Base-by-base conservation (phyloP, 2,113 vertebrate species). In the Aramus guarauna region DNA sequence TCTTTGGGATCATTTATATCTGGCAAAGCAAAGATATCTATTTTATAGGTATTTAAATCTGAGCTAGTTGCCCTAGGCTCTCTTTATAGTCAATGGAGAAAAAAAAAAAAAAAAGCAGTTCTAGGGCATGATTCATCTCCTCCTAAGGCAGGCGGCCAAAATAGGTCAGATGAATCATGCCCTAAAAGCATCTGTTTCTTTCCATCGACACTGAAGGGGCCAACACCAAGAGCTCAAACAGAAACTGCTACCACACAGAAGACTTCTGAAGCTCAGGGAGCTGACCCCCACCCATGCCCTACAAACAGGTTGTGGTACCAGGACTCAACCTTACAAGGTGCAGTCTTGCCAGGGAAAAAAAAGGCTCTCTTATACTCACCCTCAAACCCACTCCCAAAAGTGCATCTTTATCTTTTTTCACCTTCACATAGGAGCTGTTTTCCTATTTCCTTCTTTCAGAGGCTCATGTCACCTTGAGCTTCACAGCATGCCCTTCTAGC, bases 101-200 rank as follows among this genome's bases (percentile, higher is more conserved):
- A 91, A 77, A 88, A 69, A 92, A 94, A 72, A 23, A 91, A 77
- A 88, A 69, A 92, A 94, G 53, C 69, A 68, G 53, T 90, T 94
- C 84, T 75, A 90, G 81, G 85, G 36, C 76, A 88, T 93, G 93
- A 97, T 95, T 97, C 93, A 96, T 88, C 81, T 87, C 30, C 66
- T 82, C 86, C 84, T 93, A 71, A 95, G 86, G 86, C 86, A 95
- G n/a, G 18, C 81, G 27, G 85, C 96, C 56, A 92, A 96, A 96
- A 91, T 27, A 95, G 86, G 95, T 84, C 86, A 95, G 74, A 90
- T 96, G 94, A 97, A 91, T 96, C 96, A 96, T 72, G 27, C 53
- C 87, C 80, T 75, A 88, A 96, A 93, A 95, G 56, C 73, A 73
- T 90, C 77, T 79, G n/a, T 82, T 96, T 96, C 93, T 93, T 92